Base-by-base conservation (phyloP, 2,888 invertebrate species). In the Thereva unica region DNA sequence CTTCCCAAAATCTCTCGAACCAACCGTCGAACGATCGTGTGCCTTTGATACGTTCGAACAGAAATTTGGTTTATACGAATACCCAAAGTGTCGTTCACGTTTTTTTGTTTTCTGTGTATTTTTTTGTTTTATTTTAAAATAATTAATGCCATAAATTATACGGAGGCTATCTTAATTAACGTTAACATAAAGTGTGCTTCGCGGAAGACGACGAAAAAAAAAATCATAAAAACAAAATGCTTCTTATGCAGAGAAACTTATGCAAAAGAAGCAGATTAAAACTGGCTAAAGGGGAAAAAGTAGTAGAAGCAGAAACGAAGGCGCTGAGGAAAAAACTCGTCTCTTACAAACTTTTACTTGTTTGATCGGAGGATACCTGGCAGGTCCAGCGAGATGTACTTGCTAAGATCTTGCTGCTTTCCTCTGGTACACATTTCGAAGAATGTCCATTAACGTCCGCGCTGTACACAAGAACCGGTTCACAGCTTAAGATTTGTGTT, bases 131-230 rank as follows among this genome's bases (percentile, higher is more conserved):
- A 64, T 64, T 64, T 64, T 64, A 54, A 64, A 64, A 64, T 68
- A 69, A 69, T 68, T 66, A 69, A 69, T 66, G 66, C 64, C 68
- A 68, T 69, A 69, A 69, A 68, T 69, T 69, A 68, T 67, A 56
- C 64, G 38, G 66, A 45, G 69, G 68, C 68, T 67, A 66, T 69
- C 69, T 69, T 69, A 69, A 69, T 69, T 69, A 69, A 64, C 64
- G 54, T 64, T 64, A 64, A 54, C 64, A 54, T 55, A 64, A 64
- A 54, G 37, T 64, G 47, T 54, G 38, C 40, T 47, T 7, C 10
- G 55, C 9, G 41, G 12, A 55, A 34, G 37, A 50, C 4, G 40
- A 50, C 5, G 23, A 9, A 37, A 47, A n/a, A 44, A 8, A 8
- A 42, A 56, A 56, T 34, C 23, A 56, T 45, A 59, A 12, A 59